These are phyloP conservation scores for Patiria pectinifera DNA, from an alignment of 53 echinoderm and acorn worm genomes.

Conservation along the genomic window DNA sequence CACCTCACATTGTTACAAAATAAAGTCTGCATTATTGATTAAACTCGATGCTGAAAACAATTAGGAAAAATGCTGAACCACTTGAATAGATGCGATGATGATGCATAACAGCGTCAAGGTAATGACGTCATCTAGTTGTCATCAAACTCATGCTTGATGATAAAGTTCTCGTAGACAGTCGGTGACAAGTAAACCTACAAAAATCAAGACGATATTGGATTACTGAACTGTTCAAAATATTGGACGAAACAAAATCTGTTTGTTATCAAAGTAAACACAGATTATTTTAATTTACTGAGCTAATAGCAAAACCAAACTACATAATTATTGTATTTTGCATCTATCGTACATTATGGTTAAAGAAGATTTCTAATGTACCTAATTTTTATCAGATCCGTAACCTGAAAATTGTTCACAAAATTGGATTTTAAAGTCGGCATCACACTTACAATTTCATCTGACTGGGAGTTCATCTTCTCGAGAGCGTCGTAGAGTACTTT, in stretches of 20 bases:
- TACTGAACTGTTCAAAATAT: neutral
- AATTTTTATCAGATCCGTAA: neutral
- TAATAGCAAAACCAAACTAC: neutral
- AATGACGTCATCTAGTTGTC: neutral
- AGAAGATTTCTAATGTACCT: neutral
- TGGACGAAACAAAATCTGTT: neutral
- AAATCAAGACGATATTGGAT: neutral
- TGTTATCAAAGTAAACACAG: neutral
- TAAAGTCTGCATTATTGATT: too few relatives aligned
- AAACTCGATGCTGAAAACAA: too few relatives aligned
- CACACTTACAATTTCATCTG: neutral
- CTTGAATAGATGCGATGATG: neutral
- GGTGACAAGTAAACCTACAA: neutral
- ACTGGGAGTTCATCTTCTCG: neutral
- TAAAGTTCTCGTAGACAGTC: neutral
- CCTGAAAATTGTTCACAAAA: neutral
- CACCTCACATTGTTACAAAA: too few relatives aligned
- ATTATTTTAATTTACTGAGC: neutral
- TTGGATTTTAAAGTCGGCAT: neutral
- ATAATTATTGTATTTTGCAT: too few relatives aligned
- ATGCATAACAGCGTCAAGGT: neutral
- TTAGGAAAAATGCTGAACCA: neutral
- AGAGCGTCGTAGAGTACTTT: neutral
- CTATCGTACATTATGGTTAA: neutral
- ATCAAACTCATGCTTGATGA: conserved; percentile 5